Percentiles rank a stretch among this genome's conserved stretches.
These are phyloP conservation scores for Aleadryas rufinucha DNA, from an alignment of 2,113 vertebrate genomes.

Conservation along the genomic window DNA sequence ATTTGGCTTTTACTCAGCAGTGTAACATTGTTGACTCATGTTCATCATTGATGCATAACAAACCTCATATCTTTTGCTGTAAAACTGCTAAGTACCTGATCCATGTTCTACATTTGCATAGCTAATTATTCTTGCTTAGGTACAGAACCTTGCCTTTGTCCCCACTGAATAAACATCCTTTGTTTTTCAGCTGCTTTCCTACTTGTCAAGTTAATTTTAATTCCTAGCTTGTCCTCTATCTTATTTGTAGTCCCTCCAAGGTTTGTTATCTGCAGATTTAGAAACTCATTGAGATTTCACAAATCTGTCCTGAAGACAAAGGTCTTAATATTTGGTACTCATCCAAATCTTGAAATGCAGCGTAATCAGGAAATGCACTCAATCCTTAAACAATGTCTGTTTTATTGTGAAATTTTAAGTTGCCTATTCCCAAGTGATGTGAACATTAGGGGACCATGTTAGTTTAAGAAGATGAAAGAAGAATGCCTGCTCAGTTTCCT, in stretches of 20 bases:
- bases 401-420: background rate
- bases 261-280: conserved; percentile 6
- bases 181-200: background rate
- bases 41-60: background rate
- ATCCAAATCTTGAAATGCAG: background rate
- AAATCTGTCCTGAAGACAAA: background rate
- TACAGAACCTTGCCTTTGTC: conserved; percentile 13
- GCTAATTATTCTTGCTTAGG: conserved; percentile 9
- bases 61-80: background rate
- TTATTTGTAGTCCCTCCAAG: conserved; percentile 22
- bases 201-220: background rate
- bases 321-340: background rate
- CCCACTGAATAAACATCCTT: background rate
- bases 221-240: background rate
- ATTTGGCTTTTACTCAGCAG: background rate
- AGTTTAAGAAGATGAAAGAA: background rate
- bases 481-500: background rate
- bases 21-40: background rate
- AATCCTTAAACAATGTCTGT: background rate
- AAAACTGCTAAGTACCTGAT: background rate
- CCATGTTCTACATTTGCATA: background rate
- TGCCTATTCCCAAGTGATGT: background rate
- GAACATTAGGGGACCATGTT: background rate
- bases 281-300: background rate
- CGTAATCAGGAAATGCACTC: background rate